phyloP scores from a whole-genome alignment of 1,140 invertebrate species.

The Drepana arcuata region DNA sequence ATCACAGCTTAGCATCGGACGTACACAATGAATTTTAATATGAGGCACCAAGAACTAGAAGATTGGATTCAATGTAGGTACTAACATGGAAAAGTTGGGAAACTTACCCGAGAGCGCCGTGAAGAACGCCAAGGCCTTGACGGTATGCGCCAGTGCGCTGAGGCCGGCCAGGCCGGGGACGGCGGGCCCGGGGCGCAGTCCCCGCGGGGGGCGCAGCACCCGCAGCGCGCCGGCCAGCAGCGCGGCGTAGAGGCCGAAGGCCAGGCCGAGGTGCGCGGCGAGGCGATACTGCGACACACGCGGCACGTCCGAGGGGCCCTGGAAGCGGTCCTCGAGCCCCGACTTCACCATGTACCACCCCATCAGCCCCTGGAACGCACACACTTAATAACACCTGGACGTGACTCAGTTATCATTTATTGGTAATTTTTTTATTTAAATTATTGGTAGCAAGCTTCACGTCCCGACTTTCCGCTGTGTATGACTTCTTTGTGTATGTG shows the following conservation, averaged over 20 bases:
- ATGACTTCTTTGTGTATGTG: too few relatives aligned
- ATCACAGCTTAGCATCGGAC: too few relatives aligned
- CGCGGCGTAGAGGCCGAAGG: constrained; percentile 89
- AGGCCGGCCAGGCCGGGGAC: constrained; percentile 61
- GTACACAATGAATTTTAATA: too few relatives aligned
- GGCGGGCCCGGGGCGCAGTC: constrained; percentile 42
- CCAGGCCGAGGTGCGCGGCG: constrained; percentile 92
- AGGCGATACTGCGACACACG: constrained; percentile 97
- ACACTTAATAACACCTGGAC: background rate
- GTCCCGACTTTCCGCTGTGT: too few relatives aligned
- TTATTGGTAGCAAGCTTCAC: too few relatives aligned
- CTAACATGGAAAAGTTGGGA: too few relatives aligned
- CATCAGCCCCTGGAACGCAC: constrained; percentile 85
- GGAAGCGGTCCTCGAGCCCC: constrained; percentile 91
- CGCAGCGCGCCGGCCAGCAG: constrained; percentile 55
- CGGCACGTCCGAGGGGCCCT: constrained; percentile 88
- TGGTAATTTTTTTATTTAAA: too few relatives aligned
- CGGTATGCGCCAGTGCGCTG: constrained; percentile 81
- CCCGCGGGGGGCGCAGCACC: constrained; percentile 56
- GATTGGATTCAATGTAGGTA: too few relatives aligned
- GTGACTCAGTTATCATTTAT: too few relatives aligned
- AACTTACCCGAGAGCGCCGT: constrained; percentile 90
- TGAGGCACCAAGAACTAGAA: too few relatives aligned
- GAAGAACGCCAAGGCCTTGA: constrained; percentile 90
- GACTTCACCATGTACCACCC: constrained; percentile 99